Evolutionary conservation across 2,888 invertebrate genomes (phyloP), one percentile per base, ranked within the genome.

Genomic region (Tubulanus polymorphus): DNA sequence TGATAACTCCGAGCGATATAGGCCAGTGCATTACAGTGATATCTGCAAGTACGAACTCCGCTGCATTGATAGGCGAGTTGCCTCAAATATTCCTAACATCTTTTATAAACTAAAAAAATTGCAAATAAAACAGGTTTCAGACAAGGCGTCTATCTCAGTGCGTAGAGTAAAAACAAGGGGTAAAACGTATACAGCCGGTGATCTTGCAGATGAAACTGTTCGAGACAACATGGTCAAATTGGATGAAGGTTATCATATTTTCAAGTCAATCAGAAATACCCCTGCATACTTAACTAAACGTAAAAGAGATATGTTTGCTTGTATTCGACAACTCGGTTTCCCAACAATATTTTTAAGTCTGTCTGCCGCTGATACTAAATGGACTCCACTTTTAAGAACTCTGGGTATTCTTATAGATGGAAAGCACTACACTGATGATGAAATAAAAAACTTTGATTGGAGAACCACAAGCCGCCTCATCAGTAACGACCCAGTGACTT

Each of bases 281-380:
- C 69, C 67, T 15, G 59, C 63, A 20, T 66, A 63, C 45, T 67
- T 60, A 61, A 57, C 63, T 29, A n/a, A 52, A 37, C 54, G 59
- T 6, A 62, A 63, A 52, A 63, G 59, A 46, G 60, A 64, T 28
- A n/a, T 66, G 0, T 65, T 65, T 54, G 63, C 63, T 3, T 61
- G 63, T 60, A 63, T 66, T 0, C 32, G 61, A 27, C 63, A 68
- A 46, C 50, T 67, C 29, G 60, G 63, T 2, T 29, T 53, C 3
- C 60, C 66, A 1, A 65, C 62, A 2, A 63, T 56, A 25, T 66
- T 64, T 51, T n/a, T 54, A 3, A 57, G 62, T 6, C 37, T 63
- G 3, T 60, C 61, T 23, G 52, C 61, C 23, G 62, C 61, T 30
- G 61, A 63, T 49, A 59, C 59, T 48, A 55, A 46, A 45, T 62